phyloP scores from a whole-genome alignment of 2,888 invertebrate genomes.

The Cerceris ruficornis region DNA sequence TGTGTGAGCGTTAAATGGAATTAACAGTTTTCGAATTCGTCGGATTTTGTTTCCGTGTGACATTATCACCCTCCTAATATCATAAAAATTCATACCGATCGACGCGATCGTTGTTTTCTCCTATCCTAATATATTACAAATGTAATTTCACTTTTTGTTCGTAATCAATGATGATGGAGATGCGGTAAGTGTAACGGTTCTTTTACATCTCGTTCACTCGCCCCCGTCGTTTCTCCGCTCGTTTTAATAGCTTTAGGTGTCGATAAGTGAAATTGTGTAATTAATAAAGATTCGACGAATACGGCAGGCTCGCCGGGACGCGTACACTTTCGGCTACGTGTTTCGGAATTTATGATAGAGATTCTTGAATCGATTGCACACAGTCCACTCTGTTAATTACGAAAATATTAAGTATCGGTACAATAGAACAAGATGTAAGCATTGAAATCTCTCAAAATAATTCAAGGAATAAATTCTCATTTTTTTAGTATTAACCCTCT shows the following conservation, averaged over 20 bases:
- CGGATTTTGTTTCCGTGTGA: slow-evolving; percentile 11
- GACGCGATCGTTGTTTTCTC: slow-evolving; percentile 59
- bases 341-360: neutral
- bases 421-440: too few species aligned
- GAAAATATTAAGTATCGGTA: too few species aligned
- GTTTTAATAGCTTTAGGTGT: slow-evolving; percentile 45
- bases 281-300: slow-evolving; percentile 41
- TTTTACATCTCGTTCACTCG: slow-evolving; percentile 17
- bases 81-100: slow-evolving; percentile 51
- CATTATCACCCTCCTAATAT: slow-evolving; percentile 31
- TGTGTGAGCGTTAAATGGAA: slow-evolving; percentile 12
- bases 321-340: slow-evolving; percentile 22
- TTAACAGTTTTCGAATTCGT: slow-evolving; percentile 14
- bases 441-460: too few species aligned
- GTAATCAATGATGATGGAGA: slow-evolving; percentile 62
- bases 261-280: slow-evolving; percentile 46
- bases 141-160: slow-evolving; percentile 56
- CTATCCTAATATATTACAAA: slow-evolving; percentile 74
- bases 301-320: slow-evolving; percentile 34
- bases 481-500: too few species aligned
- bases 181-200: slow-evolving; percentile 50
- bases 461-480: too few species aligned
- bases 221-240: slow-evolving; percentile 3
- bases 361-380: neutral
- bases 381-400: neutral